Evolutionary conservation across 1,140 invertebrate species (phyloP).

Genomic region (Centruroides vittatus): DNA sequence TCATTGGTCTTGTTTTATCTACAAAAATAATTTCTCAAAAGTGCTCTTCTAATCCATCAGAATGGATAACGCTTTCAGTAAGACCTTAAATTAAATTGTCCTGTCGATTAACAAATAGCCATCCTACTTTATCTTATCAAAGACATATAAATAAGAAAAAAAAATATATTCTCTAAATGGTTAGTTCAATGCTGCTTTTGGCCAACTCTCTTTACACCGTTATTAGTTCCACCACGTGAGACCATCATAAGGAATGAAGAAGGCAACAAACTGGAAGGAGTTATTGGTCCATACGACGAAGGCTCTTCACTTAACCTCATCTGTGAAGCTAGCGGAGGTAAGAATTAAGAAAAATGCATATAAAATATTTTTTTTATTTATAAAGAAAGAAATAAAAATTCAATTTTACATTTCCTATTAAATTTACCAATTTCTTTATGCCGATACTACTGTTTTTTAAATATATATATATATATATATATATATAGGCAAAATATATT

Average conservation of each 20-base stretch:
- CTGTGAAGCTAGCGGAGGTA: slow-evolving; percentile 77
- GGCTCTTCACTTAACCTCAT: slow-evolving; percentile 62
- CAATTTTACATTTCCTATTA: not conserved
- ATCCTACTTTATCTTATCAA: no score
- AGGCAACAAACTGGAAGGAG: slow-evolving; percentile 54
- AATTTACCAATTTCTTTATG: not conserved
- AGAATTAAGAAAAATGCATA: slow-evolving; percentile 22
- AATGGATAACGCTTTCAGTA: no score
- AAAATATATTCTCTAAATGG: no score
- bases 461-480: not conserved
- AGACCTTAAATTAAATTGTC: no score
- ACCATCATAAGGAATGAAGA: slow-evolving; percentile 70
- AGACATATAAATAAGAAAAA: no score
- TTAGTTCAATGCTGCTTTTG: not conserved
- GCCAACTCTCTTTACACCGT: not conserved
- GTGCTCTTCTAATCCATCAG: no score
- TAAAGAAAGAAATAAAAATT: not conserved
- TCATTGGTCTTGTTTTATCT: no score
- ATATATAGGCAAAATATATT: not conserved
- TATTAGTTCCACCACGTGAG: slow-evolving; percentile 61
- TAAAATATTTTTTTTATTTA: not conserved
- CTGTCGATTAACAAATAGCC: no score
- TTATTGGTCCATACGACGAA: slow-evolving; percentile 71
- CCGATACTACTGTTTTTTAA: not conserved
- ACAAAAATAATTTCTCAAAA: no score